phyloP scores from a whole-genome alignment of 2,797 vertebrate species.

The Oreonectes daqikongensis region DNA sequence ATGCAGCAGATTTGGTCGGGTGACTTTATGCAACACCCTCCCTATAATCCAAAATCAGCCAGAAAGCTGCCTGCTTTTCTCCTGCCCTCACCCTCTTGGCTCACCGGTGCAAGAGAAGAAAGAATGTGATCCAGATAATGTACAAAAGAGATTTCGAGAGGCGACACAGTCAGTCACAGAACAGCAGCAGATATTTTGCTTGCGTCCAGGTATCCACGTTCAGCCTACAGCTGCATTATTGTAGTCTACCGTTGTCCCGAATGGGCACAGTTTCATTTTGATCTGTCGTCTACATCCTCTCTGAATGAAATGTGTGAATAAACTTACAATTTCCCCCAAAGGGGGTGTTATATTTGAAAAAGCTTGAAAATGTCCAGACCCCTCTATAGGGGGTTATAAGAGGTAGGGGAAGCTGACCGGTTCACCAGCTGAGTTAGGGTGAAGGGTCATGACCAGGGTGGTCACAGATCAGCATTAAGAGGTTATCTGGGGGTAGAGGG shows the following conservation, averaged over 20 bases:
- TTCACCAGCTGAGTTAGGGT: constrained; percentile 16
- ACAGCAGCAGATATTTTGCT: background rate
- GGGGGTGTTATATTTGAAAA: background rate
- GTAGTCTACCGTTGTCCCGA: too few species aligned
- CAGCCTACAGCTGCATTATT: background rate
- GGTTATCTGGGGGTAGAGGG: constrained; percentile 36
- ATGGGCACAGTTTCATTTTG: background rate
- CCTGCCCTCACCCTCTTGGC: constrained; percentile 60
- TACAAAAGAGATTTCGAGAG: background rate
- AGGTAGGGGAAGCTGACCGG: constrained; percentile 29
- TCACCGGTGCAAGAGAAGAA: constrained; percentile 62
- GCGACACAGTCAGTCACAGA: background rate
- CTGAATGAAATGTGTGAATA: constrained; percentile 6
- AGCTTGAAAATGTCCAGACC: constrained; percentile 25
- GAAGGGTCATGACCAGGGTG: constrained; percentile 23
- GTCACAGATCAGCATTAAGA: constrained; percentile 34
- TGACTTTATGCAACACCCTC: constrained; percentile 18
- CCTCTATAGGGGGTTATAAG: constrained; percentile 15
- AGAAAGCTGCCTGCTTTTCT: constrained; percentile 56
- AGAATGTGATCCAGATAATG: background rate
- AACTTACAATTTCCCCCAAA: background rate
- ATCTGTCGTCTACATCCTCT: background rate
- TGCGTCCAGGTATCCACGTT: background rate
- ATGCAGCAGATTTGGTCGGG: constrained; percentile 61
- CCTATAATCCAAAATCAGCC: constrained; percentile 69